Conservation (phyloP, 2,113 vertebrate species). For the Rhipidura dahli region DNA sequence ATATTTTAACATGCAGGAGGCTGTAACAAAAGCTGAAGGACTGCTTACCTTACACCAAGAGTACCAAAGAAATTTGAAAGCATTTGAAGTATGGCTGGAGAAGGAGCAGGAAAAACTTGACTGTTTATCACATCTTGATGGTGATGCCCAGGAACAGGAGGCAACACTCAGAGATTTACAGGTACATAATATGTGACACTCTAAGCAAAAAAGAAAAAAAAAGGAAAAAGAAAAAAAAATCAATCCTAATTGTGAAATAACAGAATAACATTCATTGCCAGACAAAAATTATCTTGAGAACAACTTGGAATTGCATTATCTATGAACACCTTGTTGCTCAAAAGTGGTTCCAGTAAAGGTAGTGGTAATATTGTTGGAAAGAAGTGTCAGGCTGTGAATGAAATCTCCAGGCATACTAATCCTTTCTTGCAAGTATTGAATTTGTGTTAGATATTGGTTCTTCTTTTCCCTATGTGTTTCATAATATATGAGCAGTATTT, state of each 20-base stretch:
- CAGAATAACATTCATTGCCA: background rate
- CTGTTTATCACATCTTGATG: constrained; percentile 79
- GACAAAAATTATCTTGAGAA: background rate
- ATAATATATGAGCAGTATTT: background rate
- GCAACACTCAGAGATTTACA: constrained; percentile 82
- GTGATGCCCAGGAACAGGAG: constrained; percentile 82
- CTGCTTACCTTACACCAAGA: constrained; percentile 88
- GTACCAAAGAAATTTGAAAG: constrained; percentile 88
- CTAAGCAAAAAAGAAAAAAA: background rate
- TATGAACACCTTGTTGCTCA: background rate
- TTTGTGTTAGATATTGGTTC: background rate
- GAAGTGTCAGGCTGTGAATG: background rate
- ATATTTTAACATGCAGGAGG: constrained; percentile 74
- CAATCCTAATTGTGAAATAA: background rate
- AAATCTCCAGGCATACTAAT: background rate
- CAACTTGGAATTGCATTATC: background rate
- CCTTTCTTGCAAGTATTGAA: background rate
- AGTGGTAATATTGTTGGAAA: background rate
- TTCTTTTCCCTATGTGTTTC: background rate
- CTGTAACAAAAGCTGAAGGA: constrained; percentile 84
- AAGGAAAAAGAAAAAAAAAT: background rate
- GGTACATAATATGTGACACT: constrained; percentile 62
- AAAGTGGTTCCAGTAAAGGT: background rate
- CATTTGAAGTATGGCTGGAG: constrained; percentile 92
- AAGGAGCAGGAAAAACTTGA: constrained; percentile 86